These are phyloP conservation scores for Corythaixoides concolor DNA, from an alignment of 2,113 vertebrate species.

Conservation along the genomic window DNA sequence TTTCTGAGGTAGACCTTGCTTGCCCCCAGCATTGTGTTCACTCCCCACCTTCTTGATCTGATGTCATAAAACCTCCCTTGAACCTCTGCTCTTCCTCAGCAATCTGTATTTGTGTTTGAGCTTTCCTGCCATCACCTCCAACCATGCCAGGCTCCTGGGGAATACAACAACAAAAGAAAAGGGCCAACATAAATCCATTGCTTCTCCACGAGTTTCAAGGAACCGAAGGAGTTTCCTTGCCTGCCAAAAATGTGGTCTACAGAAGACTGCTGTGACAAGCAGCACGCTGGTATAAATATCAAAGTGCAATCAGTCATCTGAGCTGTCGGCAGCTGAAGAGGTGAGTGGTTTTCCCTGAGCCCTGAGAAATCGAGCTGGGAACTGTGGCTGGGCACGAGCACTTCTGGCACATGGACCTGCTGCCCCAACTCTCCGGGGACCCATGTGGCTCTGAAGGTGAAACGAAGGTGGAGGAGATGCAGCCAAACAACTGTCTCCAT, in stretches of 20 bases:
- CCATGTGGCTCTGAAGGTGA: fast-evolving
- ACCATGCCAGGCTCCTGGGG: background rate
- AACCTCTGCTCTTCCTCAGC: background rate
- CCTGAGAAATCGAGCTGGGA: background rate
- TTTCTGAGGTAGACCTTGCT: background rate
- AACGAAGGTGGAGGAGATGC: background rate
- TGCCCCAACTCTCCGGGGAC: background rate
- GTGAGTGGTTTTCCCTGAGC: background rate
- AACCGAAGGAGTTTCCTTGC: background rate
- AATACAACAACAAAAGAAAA: background rate
- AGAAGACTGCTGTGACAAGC: background rate
- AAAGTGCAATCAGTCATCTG: background rate
- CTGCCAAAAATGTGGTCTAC: background rate
- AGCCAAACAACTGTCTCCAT: background rate
- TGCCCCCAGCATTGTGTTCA: fast-evolving
- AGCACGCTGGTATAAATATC: background rate
- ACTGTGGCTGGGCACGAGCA: fast-evolving
- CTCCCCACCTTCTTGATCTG: background rate
- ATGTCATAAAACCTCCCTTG: background rate
- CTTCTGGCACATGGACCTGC: background rate
- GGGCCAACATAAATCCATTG: background rate
- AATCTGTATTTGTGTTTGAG: background rate
- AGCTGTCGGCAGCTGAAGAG: background rate
- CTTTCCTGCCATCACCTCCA: background rate
- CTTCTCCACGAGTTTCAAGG: background rate